Conservation (phyloP, 1,140 invertebrate genomes). For the Drosophila tropicalis region DNA sequence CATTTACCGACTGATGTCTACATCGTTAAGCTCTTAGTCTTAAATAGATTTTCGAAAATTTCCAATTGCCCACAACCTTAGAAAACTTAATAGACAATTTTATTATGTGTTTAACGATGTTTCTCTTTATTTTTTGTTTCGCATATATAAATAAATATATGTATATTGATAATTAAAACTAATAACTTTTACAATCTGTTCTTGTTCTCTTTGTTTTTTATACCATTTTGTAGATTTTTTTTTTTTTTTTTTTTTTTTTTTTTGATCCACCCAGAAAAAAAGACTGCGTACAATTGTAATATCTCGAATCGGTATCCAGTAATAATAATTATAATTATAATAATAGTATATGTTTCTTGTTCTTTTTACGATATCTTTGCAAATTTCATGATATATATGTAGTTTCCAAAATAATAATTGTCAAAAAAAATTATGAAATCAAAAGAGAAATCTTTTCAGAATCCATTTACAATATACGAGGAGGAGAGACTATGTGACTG, state of each 20-base stretch:
- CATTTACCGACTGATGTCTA: no score
- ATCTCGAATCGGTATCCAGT: not conserved
- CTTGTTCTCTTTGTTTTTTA: constrained; percentile 35
- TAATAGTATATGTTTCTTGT: constrained; percentile 7
- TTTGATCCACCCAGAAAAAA: constrained; percentile 10
- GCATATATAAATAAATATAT: constrained; percentile 73
- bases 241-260: not conserved
- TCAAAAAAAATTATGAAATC: constrained; percentile 11
- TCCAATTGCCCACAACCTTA: not conserved
- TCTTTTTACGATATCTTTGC: constrained; percentile 18
- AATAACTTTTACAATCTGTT: constrained; percentile 69
- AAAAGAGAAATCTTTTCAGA: constrained; percentile 1
- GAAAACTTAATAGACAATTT: not conserved
- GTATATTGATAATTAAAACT: constrained; percentile 71
- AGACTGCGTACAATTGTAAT: constrained; percentile 6
- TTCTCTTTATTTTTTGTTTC: constrained; percentile 68
- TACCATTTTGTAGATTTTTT: constrained; percentile 21
- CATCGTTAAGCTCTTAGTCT: no score
- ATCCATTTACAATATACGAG: not conserved
- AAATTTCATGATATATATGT: constrained; percentile 40
- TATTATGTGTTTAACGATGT: constrained; percentile 67
- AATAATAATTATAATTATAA: constrained; percentile 6
- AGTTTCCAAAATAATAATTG: constrained; percentile 22
- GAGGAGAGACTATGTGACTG: constrained; percentile 6
- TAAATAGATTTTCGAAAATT: no score